Evolutionary conservation across 2,888 invertebrate genomes (phyloP).

Genomic region (Acleris laterana): DNA sequence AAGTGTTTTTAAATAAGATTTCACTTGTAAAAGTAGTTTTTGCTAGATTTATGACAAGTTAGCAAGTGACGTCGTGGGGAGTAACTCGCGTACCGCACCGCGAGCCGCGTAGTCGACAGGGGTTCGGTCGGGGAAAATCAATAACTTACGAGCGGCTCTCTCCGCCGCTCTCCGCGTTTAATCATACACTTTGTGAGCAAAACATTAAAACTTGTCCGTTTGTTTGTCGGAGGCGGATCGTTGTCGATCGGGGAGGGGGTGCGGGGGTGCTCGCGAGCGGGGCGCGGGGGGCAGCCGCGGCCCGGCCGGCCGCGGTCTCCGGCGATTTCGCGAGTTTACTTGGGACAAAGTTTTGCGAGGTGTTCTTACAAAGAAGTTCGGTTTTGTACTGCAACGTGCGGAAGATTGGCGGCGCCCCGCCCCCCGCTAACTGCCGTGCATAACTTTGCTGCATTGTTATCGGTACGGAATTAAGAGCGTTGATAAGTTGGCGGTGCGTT

Average conservation of each 20-base stretch:
- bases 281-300: conserved; percentile 54
- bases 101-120: conserved; percentile 78
- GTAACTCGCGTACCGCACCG: conserved; percentile 62
- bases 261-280: conserved; percentile 48
- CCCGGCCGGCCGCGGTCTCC: conserved; percentile 56
- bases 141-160: conserved; percentile 85
- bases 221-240: conserved; percentile 79
- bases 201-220: conserved; percentile 85
- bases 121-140: conserved; percentile 84
- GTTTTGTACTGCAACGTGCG: conserved; percentile 76
- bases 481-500: conserved; percentile 63
- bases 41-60: conserved; percentile 55
- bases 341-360: conserved; percentile 80
- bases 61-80: conserved; percentile 59
- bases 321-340: conserved; percentile 75
- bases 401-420: conserved; percentile 72
- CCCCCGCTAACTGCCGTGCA: conserved; percentile 55
- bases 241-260: conserved; percentile 52
- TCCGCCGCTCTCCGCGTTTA: conserved; percentile 84
- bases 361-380: conserved; percentile 82
- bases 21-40: conserved; percentile 60
- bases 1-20: conserved; percentile 53
- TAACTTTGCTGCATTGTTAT: conserved; percentile 78
- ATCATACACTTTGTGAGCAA: conserved; percentile 85
- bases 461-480: conserved; percentile 74